A percentile compares a stretch with the other conserved stretches of the same genome.
phyloP scores from a whole-genome alignment of 1,140 invertebrate genomes.

The Neodiprion lecontei region DNA sequence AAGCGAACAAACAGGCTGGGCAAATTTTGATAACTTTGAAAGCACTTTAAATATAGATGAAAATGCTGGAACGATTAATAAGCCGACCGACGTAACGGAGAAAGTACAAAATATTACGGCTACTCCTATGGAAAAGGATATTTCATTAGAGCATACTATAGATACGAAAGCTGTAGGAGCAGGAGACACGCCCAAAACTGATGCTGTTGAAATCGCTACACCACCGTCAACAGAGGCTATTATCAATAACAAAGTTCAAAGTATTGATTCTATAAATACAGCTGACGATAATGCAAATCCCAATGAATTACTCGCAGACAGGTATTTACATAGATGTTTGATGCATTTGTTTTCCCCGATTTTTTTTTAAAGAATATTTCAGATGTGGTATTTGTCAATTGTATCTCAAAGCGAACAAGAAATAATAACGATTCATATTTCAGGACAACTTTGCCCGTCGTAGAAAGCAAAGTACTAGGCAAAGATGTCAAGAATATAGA shows the following conservation, averaged over 20 bases:
- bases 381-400: constrained; percentile 31
- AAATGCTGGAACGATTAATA: constrained; percentile 27
- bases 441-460: not conserved
- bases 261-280: constrained; percentile 31
- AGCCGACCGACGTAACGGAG: constrained; percentile 18
- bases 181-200: constrained; percentile 19
- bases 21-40: constrained; percentile 56
- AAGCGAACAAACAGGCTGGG: constrained; percentile 50
- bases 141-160: constrained; percentile 5
- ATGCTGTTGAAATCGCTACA: constrained; percentile 16
- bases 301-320: constrained; percentile 30
- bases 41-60: constrained; percentile 37
- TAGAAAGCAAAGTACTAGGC: constrained; percentile 37
- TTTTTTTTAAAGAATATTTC: constrained; percentile 19
- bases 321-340: constrained; percentile 27
- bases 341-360: not conserved
- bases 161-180: constrained; percentile 16
- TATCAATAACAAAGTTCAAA: constrained; percentile 25
- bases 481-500: constrained; percentile 28
- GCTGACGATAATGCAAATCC: constrained; percentile 38
- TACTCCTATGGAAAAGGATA: constrained; percentile 21
- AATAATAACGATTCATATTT: not conserved
- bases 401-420: constrained; percentile 21
- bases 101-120: constrained; percentile 18
- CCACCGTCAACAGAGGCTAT: constrained; percentile 15